These are phyloP conservation scores for Teleogryllus occipitalis DNA, from an alignment of 1,140 invertebrate species.

Conservation along the genomic window DNA sequence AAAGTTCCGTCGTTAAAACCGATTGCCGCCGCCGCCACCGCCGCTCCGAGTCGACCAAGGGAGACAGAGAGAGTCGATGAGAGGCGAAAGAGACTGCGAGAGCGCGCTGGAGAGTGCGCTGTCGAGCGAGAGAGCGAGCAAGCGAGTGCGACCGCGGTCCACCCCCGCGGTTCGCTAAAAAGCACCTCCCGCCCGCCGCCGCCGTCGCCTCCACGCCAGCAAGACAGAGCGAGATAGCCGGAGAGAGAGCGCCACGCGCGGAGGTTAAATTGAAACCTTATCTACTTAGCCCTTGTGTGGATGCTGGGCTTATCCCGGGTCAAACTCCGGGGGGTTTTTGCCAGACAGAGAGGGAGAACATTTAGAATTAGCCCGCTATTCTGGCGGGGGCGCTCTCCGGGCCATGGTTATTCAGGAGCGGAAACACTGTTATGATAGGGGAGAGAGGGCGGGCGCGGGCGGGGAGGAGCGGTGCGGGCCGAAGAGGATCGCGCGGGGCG, in stretches of 20 bases:
- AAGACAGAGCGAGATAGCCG: neutral
- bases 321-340: neutral
- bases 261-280: slow-evolving; percentile 4
- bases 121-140: neutral
- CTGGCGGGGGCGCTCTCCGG: neutral
- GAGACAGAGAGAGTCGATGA: neutral
- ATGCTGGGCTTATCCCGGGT: slow-evolving; percentile 2
- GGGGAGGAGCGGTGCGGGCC: no score
- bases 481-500: neutral
- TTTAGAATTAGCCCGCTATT: slow-evolving; percentile 4
- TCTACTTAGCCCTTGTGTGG: slow-evolving; percentile 3
- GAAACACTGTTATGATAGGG: slow-evolving; percentile 1
- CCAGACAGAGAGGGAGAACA: neutral
- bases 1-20: slow-evolving; percentile 19
- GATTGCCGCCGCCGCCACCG: neutral
- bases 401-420: neutral
- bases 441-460: neutral
- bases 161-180: neutral
- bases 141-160: neutral
- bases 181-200: neutral
- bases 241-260: neutral
- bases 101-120: neutral
- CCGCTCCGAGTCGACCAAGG: neutral
- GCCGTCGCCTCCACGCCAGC: no score
- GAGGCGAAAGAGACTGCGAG: no score